Evolutionary conservation across 2,797 vertebrate species (phyloP), one percentile per base, ranked within the genome.

Genomic region (Artibeus lituratus): DNA sequence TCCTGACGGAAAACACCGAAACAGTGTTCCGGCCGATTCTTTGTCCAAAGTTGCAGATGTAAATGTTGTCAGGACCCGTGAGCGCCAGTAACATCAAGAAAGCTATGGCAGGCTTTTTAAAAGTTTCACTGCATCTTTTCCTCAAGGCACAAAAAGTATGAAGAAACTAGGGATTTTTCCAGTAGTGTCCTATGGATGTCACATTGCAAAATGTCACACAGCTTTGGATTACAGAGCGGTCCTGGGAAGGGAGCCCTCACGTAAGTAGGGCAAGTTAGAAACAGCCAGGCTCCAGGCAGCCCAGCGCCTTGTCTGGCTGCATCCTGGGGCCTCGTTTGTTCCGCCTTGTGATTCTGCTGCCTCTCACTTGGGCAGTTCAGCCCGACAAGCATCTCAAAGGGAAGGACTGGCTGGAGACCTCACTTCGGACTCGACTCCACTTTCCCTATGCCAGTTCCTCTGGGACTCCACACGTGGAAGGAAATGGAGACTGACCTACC

Each of bases 1-100:
- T 98, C 14, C 97, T 99, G 80, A 21, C 0, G 29, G 98, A 98
- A 97, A 98, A 98, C 57, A 83, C n/a, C 2, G 93, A 97, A 78
- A 84, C 73, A 0, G 92, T 94, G 92, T 98, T 99, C 90, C 96
- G 42, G 39, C 98, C 98, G 59, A 83, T 99, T 73, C 97, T 97
- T 0, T 99, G 98, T 26, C 32, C 94, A 26, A 89, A 57, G 90
- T 10, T 92, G 90, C 93, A 96, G 42, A 44, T 59, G 55, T 96
- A 91, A 87, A 69, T 16, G 6, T 81, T 39, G 39, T 14, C 1
- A 15, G 67, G 55, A 72, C 42, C 4, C 10, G 0, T 1, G 39
- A 53, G 26, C 67, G 47, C 29, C 35, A 22, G 35, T 10, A 37
- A 67, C 44, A 21, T 81, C 57, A 15, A 93, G 70, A 6, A 21